Evolutionary conservation across 2,888 invertebrate genomes (phyloP).

Genomic region (Cephus rjabovi): DNA sequence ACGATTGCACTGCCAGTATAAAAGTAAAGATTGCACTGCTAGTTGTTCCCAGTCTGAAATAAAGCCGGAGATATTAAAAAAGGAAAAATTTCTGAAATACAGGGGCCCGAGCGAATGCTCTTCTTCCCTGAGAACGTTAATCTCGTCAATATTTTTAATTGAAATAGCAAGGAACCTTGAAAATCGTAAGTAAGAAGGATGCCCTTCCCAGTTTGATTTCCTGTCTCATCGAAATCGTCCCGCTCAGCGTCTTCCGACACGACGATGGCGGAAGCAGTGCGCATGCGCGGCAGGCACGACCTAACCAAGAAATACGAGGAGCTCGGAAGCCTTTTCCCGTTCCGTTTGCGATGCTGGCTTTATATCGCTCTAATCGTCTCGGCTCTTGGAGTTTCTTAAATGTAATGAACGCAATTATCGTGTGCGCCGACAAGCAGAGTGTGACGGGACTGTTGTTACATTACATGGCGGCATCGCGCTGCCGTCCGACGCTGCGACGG

Average conservation of each 20-base stretch:
- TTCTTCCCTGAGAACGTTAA: background rate
- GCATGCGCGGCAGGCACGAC: background rate
- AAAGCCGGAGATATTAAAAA: background rate
- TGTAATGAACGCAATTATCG: constrained; percentile 64
- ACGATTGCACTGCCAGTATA: background rate
- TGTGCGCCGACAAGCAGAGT: constrained; percentile 63
- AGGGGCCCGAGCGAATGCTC: background rate
- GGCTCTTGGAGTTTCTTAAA: constrained; percentile 48
- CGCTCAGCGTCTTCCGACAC: background rate
- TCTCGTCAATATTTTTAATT: background rate
- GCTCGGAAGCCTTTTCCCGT: background rate
- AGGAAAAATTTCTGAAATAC: background rate
- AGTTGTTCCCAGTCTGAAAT: background rate
- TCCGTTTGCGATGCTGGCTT: constrained; percentile 1
- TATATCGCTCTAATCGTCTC: constrained; percentile 9
- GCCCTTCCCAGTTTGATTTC: background rate
- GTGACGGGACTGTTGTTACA: constrained; percentile 61
- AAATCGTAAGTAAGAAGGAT: background rate
- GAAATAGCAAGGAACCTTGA: background rate
- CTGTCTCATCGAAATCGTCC: background rate
- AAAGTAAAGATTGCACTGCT: background rate
- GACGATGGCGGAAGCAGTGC: background rate
- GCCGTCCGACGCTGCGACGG: constrained; percentile 15
- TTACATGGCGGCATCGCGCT: constrained; percentile 39
- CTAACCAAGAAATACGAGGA: background rate